Percentiles rank a stretch among this genome's conserved stretches.
These are phyloP conservation scores for Pachyrhynchus sulphureomaculatus DNA, from an alignment of 1,140 invertebrate genomes.

Conservation along the genomic window DNA sequence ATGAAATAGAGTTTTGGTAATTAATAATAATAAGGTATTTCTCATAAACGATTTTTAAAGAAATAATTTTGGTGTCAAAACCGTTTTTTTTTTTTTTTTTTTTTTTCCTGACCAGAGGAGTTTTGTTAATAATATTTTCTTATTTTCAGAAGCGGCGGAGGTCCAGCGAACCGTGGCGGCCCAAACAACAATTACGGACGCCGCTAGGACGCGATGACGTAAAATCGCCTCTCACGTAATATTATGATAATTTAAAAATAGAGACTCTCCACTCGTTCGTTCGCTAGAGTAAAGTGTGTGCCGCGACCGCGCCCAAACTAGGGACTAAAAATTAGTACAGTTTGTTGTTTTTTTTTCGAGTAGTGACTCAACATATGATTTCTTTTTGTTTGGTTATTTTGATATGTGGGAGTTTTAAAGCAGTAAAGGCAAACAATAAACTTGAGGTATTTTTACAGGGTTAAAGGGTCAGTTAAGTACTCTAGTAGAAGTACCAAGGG, in stretches of 20 bases:
- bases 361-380: background rate
- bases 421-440: too few relatives aligned
- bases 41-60: too few relatives aligned
- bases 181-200: constrained; percentile 40
- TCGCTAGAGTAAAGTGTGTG: constrained; percentile 16
- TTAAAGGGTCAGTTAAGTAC: too few relatives aligned
- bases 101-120: too few relatives aligned
- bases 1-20: too few relatives aligned
- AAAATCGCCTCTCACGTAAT: background rate
- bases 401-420: background rate
- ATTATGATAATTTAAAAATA: too few relatives aligned
- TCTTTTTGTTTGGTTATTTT: background rate
- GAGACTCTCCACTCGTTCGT: constrained; percentile 21
- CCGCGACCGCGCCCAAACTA: background rate
- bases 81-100: too few relatives aligned
- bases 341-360: background rate
- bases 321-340: background rate
- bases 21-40: too few relatives aligned
- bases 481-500: too few relatives aligned
- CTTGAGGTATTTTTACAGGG: too few relatives aligned
- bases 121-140: background rate
- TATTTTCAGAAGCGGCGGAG: constrained; percentile 19
- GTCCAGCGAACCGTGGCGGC: constrained; percentile 37
- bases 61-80: too few relatives aligned
- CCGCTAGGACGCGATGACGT: constrained; percentile 26